Base-by-base conservation (phyloP, 2,888 invertebrate genomes). In the Lordiphosa andalusiaca region DNA sequence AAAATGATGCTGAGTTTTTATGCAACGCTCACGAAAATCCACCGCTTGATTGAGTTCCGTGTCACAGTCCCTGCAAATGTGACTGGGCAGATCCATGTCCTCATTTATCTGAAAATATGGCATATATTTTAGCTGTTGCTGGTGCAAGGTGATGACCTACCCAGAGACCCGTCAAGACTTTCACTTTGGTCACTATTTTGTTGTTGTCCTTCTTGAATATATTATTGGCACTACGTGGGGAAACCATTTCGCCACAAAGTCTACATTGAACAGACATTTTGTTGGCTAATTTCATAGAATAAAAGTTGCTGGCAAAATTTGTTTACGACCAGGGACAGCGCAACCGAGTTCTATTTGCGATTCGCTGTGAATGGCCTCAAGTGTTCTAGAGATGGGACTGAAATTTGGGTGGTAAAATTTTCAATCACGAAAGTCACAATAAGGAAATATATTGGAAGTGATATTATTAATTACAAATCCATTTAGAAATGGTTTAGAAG, bases 191-290 rank as follows among this genome's bases (percentile, higher is more conserved):
- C 3, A 67, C 16, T 12, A 58, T 53, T 1, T 33, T 52, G 12
- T 50, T 16, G 25, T 41, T 36, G 10, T 25, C n/a, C 10, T 47
- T 38, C 1, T 37, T 25, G 16, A 71, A 71, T 0, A 71, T 37
- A 5, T 55, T 40, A 12, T 42, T 51, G 4, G 52, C 25, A 12
- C 25, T 52, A 5, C 13, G 19, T 16, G 50, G 19, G 19, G 53
- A n/a, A 6, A 36, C 38, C 9, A n/a, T 42, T 30, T 68, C 46
- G 3, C 63, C 64, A 39, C 71, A 71, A 30, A 64, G 58, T 37
- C 72, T 56, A 36, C 71, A 71, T n/a, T 33, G 46, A 5, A 42
- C 12, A 1, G 51, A 49, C 73, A 71, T 71, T 52, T 39, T 30
- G 30, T 30, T 30, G 0, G 10, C 30, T 30, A 7, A 30, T 30